Percentiles rank a stretch among this genome's conserved stretches.
Conservation (phyloP, 2,888 invertebrate genomes). For the Odontothrips loti region DNA sequence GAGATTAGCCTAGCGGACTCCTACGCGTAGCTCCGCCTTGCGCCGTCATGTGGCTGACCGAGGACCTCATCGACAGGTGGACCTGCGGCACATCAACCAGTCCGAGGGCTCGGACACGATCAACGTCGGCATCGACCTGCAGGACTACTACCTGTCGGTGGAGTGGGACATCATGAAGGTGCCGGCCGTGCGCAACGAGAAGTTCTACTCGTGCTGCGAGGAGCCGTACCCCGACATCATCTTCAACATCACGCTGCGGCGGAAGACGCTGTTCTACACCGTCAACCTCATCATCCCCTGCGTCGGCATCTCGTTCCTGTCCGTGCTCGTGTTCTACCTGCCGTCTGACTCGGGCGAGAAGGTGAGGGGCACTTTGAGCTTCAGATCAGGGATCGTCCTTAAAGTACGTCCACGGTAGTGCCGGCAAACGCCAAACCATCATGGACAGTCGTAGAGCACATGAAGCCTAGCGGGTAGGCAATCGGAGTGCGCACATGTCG, state of each 20-base stretch:
- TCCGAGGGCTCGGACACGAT: constrained; percentile 82
- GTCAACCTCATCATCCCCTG: constrained; percentile 94
- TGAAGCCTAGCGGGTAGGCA: too few relatives aligned
- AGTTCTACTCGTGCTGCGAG: constrained; percentile 94
- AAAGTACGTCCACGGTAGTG: too few relatives aligned
- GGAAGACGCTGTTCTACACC: constrained; percentile 96
- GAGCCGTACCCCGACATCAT: constrained; percentile 97
- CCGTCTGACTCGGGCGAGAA: constrained; percentile 98
- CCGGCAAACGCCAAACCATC: too few relatives aligned
- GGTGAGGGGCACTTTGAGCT: constrained; percentile 48
- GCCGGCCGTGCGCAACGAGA: constrained; percentile 83
- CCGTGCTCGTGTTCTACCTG: constrained; percentile 94
- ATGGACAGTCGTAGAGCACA: too few relatives aligned
- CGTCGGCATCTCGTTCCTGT: constrained; percentile 93
- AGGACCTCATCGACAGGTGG: constrained; percentile 60
- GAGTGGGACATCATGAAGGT: constrained; percentile 98
- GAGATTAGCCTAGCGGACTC: too few relatives aligned
- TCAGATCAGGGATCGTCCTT: too few relatives aligned
- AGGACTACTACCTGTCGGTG: constrained; percentile 93
- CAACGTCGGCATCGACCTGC: constrained; percentile 85
- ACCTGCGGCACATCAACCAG: constrained; percentile 82
- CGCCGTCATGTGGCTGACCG: not conserved
- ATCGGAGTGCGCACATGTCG: too few relatives aligned
- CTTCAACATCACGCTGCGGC: constrained; percentile 89
- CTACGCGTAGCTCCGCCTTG: too few relatives aligned